phyloP scores from a whole-genome alignment of 2,888 invertebrate species.

The Rambutsinella grinnellia region DNA sequence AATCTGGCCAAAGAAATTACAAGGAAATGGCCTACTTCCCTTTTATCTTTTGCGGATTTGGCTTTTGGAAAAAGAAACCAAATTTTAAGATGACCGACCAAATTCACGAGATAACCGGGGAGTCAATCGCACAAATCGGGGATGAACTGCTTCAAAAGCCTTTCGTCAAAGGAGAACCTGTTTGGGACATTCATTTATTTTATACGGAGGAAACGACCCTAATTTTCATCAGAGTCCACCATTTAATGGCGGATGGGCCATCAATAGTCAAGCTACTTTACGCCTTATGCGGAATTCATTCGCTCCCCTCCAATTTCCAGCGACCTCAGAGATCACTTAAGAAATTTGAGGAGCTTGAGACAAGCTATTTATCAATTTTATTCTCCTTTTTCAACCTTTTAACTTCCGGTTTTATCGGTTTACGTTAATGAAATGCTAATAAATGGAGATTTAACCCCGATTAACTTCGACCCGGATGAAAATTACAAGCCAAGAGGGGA shows the following conservation, averaged over 20 bases:
- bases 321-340: background rate
- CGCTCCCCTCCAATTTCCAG: background rate
- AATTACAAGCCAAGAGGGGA: conserved; percentile 11
- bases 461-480: conserved; percentile 6
- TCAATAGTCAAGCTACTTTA: conserved; percentile 30
- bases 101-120: conserved; percentile 9
- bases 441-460: background rate
- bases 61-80: conserved; percentile 22
- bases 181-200: conserved; percentile 21
- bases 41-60: conserved; percentile 15
- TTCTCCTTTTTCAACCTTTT: background rate
- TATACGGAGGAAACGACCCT: conserved; percentile 3
- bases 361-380: background rate
- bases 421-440: conserved; percentile 7
- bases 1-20: background rate
- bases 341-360: background rate
- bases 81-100: conserved; percentile 3
- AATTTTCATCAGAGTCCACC: conserved; percentile 12
- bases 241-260: conserved; percentile 28
- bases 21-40: conserved; percentile 18
- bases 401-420: conserved; percentile 13
- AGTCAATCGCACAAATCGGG: background rate
- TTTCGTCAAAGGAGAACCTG: background rate
- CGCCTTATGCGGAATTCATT: conserved; percentile 4
- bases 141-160: conserved; percentile 9